Percentiles rank a stretch among this genome's conserved stretches.
phyloP scores from a whole-genome alignment of 2,888 invertebrate species.

The Stomorhina lunata region DNA sequence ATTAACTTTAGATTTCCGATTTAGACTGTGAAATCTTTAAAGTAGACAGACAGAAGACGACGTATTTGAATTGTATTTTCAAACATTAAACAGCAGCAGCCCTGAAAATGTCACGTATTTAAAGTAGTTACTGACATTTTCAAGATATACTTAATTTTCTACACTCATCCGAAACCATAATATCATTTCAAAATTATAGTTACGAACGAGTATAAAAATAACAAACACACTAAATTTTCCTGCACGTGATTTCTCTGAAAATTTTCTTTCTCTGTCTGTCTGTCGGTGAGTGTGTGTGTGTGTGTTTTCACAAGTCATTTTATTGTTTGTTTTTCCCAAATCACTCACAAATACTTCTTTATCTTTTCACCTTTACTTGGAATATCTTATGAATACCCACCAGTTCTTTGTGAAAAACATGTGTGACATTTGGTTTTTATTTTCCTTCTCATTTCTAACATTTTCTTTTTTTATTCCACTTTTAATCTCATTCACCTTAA shows the following conservation, averaged over 20 bases:
- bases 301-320: constrained; percentile 23
- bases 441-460: too few species aligned
- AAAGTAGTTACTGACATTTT: constrained; percentile 23
- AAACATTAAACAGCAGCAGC: constrained; percentile 16
- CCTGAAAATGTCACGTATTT: constrained; percentile 63
- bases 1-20: too few species aligned
- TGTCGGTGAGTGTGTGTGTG: too few species aligned
- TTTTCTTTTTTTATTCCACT: constrained; percentile 48
- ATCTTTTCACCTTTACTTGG: not conserved
- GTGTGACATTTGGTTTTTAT: constrained; percentile 46
- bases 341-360: not conserved
- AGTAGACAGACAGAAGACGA: too few species aligned
- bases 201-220: too few species aligned
- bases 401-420: constrained; percentile 40
- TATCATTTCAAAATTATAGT: constrained; percentile 15
- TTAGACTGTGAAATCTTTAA: too few species aligned
- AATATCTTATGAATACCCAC: not conserved
- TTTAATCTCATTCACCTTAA: constrained; percentile 51
- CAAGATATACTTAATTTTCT: not conserved
- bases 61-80: too few species aligned
- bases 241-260: constrained; percentile 66
- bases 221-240: constrained; percentile 42
- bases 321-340: constrained; percentile 32
- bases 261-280: constrained; percentile 8
- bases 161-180: not conserved